phyloP scores from a whole-genome alignment of 2,113 vertebrate species.

The Gymnogyps californianus region DNA sequence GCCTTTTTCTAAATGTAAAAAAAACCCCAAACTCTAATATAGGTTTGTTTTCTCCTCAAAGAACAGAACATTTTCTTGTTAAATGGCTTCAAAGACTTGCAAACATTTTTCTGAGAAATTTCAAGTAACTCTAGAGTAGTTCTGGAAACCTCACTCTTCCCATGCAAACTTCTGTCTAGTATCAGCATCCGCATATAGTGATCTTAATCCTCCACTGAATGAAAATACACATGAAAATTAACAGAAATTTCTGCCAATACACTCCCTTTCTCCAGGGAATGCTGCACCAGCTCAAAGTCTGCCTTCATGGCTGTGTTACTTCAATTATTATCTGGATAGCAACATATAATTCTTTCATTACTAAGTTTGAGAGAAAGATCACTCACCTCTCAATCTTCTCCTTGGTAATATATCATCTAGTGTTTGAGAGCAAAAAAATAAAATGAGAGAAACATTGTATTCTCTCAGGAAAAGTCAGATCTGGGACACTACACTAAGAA shows the following conservation, averaged over 20 bases:
- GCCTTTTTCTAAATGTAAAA: neutral
- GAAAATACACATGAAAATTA: neutral
- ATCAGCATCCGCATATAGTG: neutral
- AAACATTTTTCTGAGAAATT: neutral
- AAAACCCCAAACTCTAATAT: neutral
- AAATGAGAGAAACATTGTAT: neutral
- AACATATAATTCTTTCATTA: neutral
- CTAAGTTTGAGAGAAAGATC: neutral
- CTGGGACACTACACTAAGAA: slow-evolving; percentile 42
- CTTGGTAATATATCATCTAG: neutral
- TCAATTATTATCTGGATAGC: neutral
- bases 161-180: neutral
- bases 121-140: neutral
- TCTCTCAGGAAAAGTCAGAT: slow-evolving; percentile 53
- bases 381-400: slow-evolving; percentile 9
- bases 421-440: neutral
- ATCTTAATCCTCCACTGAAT: neutral
- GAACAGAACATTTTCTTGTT: neutral
- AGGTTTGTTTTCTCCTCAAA: neutral
- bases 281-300: neutral
- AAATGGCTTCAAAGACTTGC: neutral
- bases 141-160: neutral
- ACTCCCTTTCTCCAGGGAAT: neutral
- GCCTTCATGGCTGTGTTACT: neutral
- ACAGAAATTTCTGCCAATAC: neutral